Evolutionary conservation across 2,113 vertebrate species (phyloP).

Genomic region (Myrmophylax atrothorax): DNA sequence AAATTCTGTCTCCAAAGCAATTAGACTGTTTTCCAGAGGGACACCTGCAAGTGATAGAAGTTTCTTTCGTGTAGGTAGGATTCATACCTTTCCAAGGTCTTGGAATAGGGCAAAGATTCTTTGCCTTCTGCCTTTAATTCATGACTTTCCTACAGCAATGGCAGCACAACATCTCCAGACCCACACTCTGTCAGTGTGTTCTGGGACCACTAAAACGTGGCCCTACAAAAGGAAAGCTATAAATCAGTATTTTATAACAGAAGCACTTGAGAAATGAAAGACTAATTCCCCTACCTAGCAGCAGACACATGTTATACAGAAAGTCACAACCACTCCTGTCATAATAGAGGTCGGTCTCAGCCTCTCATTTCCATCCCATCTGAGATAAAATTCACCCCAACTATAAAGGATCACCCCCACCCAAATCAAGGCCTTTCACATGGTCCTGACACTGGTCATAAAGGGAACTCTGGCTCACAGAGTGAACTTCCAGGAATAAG

Average conservation of each 20-base stretch:
- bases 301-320: rapidly evolving
- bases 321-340: neutral
- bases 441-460: neutral
- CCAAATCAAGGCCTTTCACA: neutral
- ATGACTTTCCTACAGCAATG: neutral
- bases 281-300: neutral
- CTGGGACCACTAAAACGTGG: neutral
- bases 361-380: neutral
- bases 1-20: neutral
- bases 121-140: neutral
- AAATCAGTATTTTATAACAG: neutral
- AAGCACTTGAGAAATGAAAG: neutral
- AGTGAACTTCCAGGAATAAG: neutral
- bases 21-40: neutral
- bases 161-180: neutral
- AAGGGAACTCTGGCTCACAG: neutral
- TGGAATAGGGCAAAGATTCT: neutral
- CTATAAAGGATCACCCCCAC: neutral
- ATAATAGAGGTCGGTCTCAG: neutral
- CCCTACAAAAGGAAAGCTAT: neutral
- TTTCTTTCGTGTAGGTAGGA: neutral
- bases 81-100: neutral
- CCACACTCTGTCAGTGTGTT: rapidly evolving
- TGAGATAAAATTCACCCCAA: neutral
- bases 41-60: neutral